These are phyloP conservation scores for Balearica regulorum DNA, from an alignment of 2,797 vertebrate genomes.

Conservation along the genomic window DNA sequence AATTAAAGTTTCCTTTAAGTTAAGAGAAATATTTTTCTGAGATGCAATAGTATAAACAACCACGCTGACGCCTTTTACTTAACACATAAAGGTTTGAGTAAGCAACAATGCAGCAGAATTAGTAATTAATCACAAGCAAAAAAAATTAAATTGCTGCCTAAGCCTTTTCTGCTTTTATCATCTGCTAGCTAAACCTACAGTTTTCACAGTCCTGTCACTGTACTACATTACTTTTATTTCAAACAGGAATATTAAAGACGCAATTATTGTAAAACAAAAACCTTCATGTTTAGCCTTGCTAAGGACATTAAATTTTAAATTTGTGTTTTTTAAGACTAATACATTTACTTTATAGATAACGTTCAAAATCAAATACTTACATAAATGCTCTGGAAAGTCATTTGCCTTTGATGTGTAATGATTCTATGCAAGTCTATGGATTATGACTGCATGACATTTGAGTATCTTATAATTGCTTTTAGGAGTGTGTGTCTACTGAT, in stretches of 20 bases:
- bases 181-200: neutral
- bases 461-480: neutral
- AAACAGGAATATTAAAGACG: neutral
- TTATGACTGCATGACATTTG: neutral
- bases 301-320: neutral
- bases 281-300: neutral
- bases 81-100: neutral
- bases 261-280: neutral
- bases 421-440: neutral
- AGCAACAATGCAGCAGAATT: neutral
- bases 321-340: neutral
- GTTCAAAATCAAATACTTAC: neutral
- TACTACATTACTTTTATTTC: neutral
- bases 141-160: neutral
- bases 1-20: neutral
- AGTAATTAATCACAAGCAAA: neutral
- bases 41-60: neutral
- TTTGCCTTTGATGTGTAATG: neutral
- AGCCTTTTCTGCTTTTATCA: neutral
- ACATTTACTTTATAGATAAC: neutral
- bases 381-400: neutral
- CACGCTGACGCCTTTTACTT: neutral
- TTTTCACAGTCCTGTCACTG: neutral
- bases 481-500: slow-evolving; percentile 95
- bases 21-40: neutral